Base-by-base conservation (phyloP, 2,888 invertebrate genomes). In the Ariolimax columbianus region DNA sequence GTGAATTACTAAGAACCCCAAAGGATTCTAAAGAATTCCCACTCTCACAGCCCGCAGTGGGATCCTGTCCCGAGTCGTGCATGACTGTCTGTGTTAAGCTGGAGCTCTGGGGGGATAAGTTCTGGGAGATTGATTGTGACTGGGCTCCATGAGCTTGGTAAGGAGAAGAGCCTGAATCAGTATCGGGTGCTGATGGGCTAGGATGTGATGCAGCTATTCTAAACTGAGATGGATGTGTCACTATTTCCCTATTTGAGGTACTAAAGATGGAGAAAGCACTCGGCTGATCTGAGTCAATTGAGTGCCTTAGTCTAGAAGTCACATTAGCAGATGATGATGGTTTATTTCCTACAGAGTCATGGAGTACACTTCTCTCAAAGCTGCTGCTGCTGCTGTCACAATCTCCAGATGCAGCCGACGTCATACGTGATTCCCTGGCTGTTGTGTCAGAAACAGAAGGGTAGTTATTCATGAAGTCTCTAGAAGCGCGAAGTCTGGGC, bases 261-360 rank as follows among this genome's bases (percentile, higher is more conserved):
- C 83, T 70, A 59, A 77, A 83, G n/a, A 78, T 38, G 36, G 83
- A 70, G 38, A 83, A 83, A 36, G 83, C 83, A 51, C 83, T 83
- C 0, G 51, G 68, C 33, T 70, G 73, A 38, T 47, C n/a, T 33
- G 78, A 14, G 66, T 77, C 83, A 66, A 36, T 47, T 17, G 55
- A n/a, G 0, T 26, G 72, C 0, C 73, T 55, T 30, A 82, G 59
- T 19, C 79, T 79, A 19, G 43, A 40, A 43, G 33, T 30, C 11
- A 17, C 30, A 40, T 43, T 30, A n/a, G 30, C 66, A 36, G 66
- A 47, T 33, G 33, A 30, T n/a, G 80, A 68, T 66, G 68, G 19
- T 36, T 78, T 38, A 36, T 55, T 30, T 30, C 14, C 30, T 55
- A 30, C 23, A 51, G 6, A 36, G 55, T 36, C 17, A 23, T 68